Evolutionary conservation across 2,888 invertebrate species (phyloP).

Genomic region (Zhengitettix transpicula): DNA sequence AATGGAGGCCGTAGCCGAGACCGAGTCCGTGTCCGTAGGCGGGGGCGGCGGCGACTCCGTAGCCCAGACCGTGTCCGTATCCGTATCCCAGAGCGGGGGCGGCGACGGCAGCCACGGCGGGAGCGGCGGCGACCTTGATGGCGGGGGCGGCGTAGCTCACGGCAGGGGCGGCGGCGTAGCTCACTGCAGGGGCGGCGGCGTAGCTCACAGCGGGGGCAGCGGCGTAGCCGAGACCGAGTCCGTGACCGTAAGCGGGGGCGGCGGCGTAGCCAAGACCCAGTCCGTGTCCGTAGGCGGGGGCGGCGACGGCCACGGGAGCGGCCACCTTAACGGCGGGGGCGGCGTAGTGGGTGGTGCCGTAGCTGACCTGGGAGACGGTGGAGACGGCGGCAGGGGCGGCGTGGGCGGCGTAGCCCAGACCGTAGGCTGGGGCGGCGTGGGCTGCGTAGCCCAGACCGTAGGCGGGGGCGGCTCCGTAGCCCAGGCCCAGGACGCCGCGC

Average conservation of each 20-base stretch:
- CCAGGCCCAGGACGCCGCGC: neutral
- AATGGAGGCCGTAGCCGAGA: too few relatives aligned
- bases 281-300: neutral
- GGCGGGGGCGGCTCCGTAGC: neutral
- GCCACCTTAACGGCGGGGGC: neutral
- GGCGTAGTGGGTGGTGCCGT: neutral
- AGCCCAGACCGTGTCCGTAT: neutral
- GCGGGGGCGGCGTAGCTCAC: constrained; percentile 5
- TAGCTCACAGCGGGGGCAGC: neutral
- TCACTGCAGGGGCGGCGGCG: neutral
- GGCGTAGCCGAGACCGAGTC: neutral
- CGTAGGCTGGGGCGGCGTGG: neutral
- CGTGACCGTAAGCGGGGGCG: neutral
- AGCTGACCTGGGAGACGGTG: neutral
- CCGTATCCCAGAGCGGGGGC: constrained; percentile 4
- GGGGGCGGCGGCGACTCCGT: constrained; percentile 8
- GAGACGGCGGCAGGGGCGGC: neutral
- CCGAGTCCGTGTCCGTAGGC: constrained; percentile 4
- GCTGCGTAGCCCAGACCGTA: neutral
- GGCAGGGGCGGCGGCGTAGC: constrained; percentile 2
- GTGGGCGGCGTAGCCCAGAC: neutral
- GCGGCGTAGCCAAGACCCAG: neutral
- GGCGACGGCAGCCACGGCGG: constrained; percentile 4
- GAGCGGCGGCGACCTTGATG: constrained; percentile 5
- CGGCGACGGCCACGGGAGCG: neutral